Conservation (phyloP, 2,113 vertebrate genomes). For the Copsychus sechellarum region DNA sequence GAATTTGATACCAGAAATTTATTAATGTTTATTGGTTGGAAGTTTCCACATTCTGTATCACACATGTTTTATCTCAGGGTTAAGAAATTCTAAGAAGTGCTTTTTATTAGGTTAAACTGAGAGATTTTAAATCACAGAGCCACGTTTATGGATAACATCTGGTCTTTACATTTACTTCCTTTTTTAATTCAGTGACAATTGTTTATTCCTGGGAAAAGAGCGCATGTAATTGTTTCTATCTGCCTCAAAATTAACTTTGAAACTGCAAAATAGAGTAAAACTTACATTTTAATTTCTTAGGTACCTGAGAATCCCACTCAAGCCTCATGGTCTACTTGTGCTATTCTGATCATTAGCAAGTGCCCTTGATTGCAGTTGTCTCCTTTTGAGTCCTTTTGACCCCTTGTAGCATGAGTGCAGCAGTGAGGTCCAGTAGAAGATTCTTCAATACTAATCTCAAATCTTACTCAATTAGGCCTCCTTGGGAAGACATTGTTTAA, state of each 20-base stretch:
- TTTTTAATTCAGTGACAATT: not conserved
- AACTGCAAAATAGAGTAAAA: not conserved
- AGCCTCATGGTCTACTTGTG: not conserved
- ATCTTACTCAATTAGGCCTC: constrained; percentile 8
- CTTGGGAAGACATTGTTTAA: constrained; percentile 3
- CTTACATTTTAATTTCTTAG: not conserved
- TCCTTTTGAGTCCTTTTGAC: constrained; percentile 7
- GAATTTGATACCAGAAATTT: constrained; percentile 7
- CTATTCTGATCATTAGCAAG: not conserved
- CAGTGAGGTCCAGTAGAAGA: not conserved
- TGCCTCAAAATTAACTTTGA: not conserved
- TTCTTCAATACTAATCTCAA: not conserved
- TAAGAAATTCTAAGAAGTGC: constrained; percentile 42
- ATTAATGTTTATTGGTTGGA: not conserved
- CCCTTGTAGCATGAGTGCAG: not conserved
- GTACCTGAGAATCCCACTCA: not conserved
- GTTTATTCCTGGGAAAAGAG: not conserved
- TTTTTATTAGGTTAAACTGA: constrained; percentile 47
- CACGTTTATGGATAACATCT: constrained; percentile 42
- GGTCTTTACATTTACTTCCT: not conserved
- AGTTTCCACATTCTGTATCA: not conserved
- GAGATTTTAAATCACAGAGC: constrained; percentile 30
- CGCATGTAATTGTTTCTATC: not conserved
- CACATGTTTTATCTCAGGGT: constrained; percentile 37
- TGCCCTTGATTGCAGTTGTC: not conserved